Evolutionary conservation across 2,888 invertebrate genomes (phyloP).

Genomic region (Stenodema calcarata): DNA sequence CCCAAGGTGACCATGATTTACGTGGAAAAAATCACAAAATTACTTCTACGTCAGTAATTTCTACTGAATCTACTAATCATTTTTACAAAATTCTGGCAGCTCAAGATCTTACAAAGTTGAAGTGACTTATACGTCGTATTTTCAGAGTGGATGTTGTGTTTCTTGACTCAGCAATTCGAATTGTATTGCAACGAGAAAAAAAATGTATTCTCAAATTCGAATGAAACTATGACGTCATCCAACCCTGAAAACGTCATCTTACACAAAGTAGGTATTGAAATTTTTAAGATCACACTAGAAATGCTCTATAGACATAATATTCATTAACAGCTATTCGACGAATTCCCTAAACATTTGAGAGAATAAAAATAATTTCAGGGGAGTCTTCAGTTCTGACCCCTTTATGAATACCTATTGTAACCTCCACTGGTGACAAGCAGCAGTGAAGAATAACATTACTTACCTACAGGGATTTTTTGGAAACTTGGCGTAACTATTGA

Average conservation of each 20-base stretch:
- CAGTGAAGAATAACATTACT: no score
- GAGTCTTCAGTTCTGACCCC: background rate
- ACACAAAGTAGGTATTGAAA: background rate
- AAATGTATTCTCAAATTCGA: background rate
- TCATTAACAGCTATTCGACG: background rate
- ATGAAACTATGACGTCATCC: background rate
- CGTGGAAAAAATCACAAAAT: no score
- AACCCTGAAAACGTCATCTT: background rate
- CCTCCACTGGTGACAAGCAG: no score
- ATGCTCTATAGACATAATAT: background rate
- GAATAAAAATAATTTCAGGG: background rate
- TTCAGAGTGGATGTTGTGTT: background rate
- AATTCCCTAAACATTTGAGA: background rate
- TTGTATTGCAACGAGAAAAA: background rate
- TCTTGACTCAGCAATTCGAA: background rate
- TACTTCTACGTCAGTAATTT: background rate
- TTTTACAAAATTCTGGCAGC: background rate
- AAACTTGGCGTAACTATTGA: no score
- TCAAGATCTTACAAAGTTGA: background rate
- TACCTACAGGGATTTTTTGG: no score
- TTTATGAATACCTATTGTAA: no score
- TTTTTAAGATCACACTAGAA: background rate
- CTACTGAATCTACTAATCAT: background rate
- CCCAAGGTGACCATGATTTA: no score
- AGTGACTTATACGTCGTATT: background rate